Percentiles rank a stretch among this genome's conserved stretches.
Evolutionary conservation across 1,140 invertebrate genomes (phyloP).

Genomic region (Adoxophyes honmai): DNA sequence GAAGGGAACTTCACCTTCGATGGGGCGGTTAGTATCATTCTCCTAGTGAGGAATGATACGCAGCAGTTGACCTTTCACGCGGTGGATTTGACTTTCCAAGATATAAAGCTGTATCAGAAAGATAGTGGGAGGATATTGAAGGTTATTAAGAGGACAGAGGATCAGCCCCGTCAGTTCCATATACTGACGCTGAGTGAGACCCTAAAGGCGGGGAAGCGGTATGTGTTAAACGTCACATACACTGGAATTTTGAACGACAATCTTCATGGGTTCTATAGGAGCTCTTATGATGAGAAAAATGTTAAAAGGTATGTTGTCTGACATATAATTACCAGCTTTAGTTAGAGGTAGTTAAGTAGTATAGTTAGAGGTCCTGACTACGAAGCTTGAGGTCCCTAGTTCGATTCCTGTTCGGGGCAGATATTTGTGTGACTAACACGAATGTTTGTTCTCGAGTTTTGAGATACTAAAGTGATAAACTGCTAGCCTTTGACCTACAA

Average conservation of each 20-base stretch:
- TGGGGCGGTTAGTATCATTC: slow-evolving; percentile 83
- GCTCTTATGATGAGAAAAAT: slow-evolving; percentile 85
- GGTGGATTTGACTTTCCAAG: slow-evolving; percentile 81
- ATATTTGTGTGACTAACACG: too few species aligned
- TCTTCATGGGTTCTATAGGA: slow-evolving; percentile 92
- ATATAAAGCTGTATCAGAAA: slow-evolving; percentile 67
- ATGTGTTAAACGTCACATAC: slow-evolving; percentile 84
- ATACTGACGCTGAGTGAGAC: slow-evolving; percentile 80
- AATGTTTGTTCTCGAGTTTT: too few species aligned
- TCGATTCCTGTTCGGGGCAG: too few species aligned
- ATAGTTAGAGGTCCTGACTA: too few species aligned
- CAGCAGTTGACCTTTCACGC: slow-evolving; percentile 87
- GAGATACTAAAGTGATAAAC: too few species aligned
- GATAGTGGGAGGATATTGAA: slow-evolving; percentile 42
- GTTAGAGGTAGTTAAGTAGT: too few species aligned
- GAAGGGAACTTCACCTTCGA: slow-evolving; percentile 87
- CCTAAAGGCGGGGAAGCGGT: slow-evolving; percentile 79
- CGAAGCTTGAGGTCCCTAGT: too few species aligned
- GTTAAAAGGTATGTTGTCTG: slow-evolving; percentile 79
- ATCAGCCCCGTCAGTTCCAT: slow-evolving; percentile 85
- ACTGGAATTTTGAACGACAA: slow-evolving; percentile 85
- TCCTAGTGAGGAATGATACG: slow-evolving; percentile 82
- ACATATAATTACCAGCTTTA: too few species aligned
- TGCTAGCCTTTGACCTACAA: too few species aligned
- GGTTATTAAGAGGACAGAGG: slow-evolving; percentile 73